Percentiles rank a stretch among this genome's conserved stretches.
phyloP scores from a whole-genome alignment of 1,140 invertebrate species.

The Dendroctonus valens region DNA sequence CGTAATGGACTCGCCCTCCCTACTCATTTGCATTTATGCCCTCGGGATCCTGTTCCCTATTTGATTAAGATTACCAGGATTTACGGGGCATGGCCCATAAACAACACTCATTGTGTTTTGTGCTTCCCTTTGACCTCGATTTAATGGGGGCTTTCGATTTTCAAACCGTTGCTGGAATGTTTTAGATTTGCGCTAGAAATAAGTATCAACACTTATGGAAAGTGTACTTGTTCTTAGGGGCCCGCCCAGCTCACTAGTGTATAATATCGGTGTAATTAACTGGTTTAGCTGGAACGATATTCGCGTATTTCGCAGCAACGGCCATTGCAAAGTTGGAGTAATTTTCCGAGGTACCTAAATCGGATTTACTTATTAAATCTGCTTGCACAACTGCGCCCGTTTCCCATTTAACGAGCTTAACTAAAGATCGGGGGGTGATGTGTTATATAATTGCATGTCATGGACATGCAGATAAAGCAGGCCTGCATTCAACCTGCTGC shows the following conservation, averaged over 20 bases:
- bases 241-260: too few species aligned
- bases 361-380: conserved; percentile 31
- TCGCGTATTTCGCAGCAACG: too few species aligned
- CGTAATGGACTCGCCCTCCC: conserved; percentile 29
- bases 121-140: conserved; percentile 25
- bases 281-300: too few species aligned
- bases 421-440: conserved; percentile 24
- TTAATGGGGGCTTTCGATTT: conserved; percentile 9
- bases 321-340: not conserved
- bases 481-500: conserved; percentile 11
- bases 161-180: not conserved
- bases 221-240: too few species aligned
- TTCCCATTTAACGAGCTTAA: conserved; percentile 29
- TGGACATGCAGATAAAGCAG: conserved; percentile 14
- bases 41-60: conserved; percentile 12
- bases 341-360: conserved; percentile 14
- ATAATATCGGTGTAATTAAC: too few species aligned
- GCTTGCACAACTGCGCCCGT: conserved; percentile 23
- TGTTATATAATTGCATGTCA: conserved; percentile 24
- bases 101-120: conserved; percentile 26
- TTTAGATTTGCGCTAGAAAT: too few species aligned
- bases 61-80: conserved; percentile 26
- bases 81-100: conserved; percentile 18
- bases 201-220: too few species aligned
- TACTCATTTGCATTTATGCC: conserved; percentile 26